Conservation (phyloP, 2,888 invertebrate genomes). For the Phaedon cochleariae region DNA sequence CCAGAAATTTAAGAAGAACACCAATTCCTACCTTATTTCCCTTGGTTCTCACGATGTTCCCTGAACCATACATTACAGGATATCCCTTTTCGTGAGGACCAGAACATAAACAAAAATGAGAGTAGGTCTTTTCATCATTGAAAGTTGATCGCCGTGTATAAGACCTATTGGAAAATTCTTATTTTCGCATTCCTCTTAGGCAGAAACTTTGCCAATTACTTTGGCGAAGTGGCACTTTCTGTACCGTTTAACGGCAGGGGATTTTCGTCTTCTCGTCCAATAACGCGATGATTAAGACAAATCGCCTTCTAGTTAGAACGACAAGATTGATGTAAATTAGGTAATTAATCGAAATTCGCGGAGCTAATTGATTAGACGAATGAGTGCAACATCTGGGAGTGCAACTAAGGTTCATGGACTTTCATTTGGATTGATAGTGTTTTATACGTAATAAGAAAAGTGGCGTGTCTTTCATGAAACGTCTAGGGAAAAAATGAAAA, state of each 20-base stretch:
- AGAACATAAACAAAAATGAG: too few relatives aligned
- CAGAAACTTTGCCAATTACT: constrained; percentile 23
- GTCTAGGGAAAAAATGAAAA: too few relatives aligned
- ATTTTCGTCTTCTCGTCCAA: constrained; percentile 40
- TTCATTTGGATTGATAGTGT: background rate
- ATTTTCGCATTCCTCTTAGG: constrained; percentile 8
- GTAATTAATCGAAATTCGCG: constrained; percentile 30
- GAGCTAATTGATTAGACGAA: constrained; percentile 13
- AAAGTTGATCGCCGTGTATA: too few relatives aligned
- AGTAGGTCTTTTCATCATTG: too few relatives aligned
- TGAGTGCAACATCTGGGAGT: too few relatives aligned
- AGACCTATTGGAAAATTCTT: background rate
- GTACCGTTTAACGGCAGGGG: constrained; percentile 25
- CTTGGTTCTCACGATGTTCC: too few relatives aligned
- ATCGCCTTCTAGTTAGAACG: constrained; percentile 42
- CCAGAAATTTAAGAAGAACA: too few relatives aligned
- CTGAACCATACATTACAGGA: too few relatives aligned
- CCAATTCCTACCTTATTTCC: too few relatives aligned
- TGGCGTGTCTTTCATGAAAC: too few relatives aligned
- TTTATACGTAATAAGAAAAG: too few relatives aligned
- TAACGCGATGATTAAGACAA: constrained; percentile 51
- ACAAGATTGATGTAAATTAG: constrained; percentile 29
- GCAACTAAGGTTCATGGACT: background rate
- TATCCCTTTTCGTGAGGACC: too few relatives aligned
- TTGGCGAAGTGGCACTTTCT: constrained; percentile 19